A percentile compares a stretch with the other conserved stretches of the same genome.
Evolutionary conservation across 2,797 vertebrate species (phyloP).

Genomic region (Sebastes hubbsi): DNA sequence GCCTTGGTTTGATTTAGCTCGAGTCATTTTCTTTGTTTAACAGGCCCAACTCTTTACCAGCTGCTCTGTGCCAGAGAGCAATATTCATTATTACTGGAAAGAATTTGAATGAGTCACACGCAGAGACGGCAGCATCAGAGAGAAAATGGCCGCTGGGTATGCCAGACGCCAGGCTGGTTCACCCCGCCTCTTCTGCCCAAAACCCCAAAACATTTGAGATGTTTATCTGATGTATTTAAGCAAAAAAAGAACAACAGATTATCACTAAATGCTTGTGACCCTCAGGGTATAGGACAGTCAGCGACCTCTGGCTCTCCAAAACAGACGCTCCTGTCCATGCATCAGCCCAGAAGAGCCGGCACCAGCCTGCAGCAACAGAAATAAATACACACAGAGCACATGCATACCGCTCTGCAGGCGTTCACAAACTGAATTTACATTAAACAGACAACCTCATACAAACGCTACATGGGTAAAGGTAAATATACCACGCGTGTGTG

Average conservation of each 20-base stretch:
- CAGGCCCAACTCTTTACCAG: not conserved
- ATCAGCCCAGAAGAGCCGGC: not conserved
- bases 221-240: not conserved
- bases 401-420: not conserved
- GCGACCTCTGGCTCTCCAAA: not conserved
- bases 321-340: not conserved
- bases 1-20: not conserved
- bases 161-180: not conserved
- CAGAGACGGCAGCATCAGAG: not conserved
- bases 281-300: not conserved
- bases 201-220: not conserved
- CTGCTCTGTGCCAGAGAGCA: conserved; percentile 37
- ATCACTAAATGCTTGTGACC: not conserved
- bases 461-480: conserved; percentile 12
- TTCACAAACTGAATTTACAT: conserved; percentile 15
- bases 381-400: conserved; percentile 14
- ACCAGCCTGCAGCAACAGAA: not conserved
- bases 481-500: conserved; percentile 8
- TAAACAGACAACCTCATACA: conserved; percentile 35
- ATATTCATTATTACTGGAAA: conserved; percentile 61
- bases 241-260: not conserved
- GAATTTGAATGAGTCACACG: conserved; percentile 57
- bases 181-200: not conserved
- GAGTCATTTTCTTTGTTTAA: conserved; percentile 22
- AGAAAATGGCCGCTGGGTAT: conserved; percentile 16